Evolutionary conservation across 2,797 vertebrate genomes (phyloP).

Genomic region (Dipus sagitta): DNA sequence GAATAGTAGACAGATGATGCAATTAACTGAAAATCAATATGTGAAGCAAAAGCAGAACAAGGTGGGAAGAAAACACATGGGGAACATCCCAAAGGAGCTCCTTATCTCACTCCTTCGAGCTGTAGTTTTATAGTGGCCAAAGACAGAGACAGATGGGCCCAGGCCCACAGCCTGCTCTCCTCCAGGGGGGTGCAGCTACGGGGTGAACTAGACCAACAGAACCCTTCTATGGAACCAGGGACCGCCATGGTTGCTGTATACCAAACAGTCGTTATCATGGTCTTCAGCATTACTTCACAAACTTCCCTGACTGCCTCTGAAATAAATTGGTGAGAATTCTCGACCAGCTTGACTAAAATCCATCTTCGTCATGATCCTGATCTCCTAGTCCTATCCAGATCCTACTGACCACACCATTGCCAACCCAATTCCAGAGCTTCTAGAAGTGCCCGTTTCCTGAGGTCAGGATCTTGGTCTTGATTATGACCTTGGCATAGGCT

Average conservation of each 20-base stretch:
- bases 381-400: not conserved
- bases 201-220: not conserved
- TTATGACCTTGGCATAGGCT: not conserved
- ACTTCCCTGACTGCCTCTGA: not conserved
- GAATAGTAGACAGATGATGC: not conserved
- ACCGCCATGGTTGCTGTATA: not conserved
- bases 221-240: not conserved
- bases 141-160: not conserved
- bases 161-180: not conserved
- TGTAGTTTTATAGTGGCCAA: no score
- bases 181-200: not conserved
- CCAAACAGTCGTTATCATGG: not conserved
- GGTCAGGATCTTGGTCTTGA: not conserved
- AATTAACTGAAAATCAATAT: not conserved
- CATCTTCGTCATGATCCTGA: not conserved
- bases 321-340: not conserved
- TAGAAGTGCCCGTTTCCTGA: not conserved
- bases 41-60: not conserved
- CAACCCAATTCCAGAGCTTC: not conserved
- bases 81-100: not conserved
- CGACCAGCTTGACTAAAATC: not conserved
- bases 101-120: not conserved
- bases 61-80: not conserved
- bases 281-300: not conserved
- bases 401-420: not conserved